phyloP scores from a whole-genome alignment of 2,888 invertebrate genomes.

The Anorthoa munda region DNA sequence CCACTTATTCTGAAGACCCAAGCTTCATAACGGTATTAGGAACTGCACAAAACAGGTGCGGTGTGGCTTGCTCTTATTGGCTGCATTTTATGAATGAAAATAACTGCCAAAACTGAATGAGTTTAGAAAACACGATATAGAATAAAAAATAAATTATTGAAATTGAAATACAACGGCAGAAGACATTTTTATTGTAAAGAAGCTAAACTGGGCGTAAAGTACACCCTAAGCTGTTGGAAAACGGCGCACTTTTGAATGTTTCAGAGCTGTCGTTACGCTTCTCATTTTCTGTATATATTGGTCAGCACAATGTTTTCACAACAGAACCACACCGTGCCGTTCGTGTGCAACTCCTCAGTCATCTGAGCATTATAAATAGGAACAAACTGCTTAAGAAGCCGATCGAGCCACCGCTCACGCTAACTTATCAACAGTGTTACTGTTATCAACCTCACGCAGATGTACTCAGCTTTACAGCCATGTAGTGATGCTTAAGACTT shows the following conservation, averaged over 20 bases:
- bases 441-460: conserved; percentile 40
- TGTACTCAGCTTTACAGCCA: conserved; percentile 47
- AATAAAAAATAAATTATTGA: too few species aligned
- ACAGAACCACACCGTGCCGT: neutral
- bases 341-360: conserved; percentile 3
- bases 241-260: neutral
- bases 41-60: conserved; percentile 11
- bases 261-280: neutral
- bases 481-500: conserved; percentile 44
- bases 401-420: conserved; percentile 50
- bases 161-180: neutral
- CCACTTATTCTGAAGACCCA: conserved; percentile 52
- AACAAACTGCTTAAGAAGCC: conserved; percentile 65
- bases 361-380: conserved; percentile 66
- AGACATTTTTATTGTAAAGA: neutral
- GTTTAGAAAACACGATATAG: too few species aligned
- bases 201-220: neutral
- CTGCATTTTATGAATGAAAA: neutral
- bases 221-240: neutral
- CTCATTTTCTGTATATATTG: neutral
- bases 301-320: neutral
- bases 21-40: conserved; percentile 21
- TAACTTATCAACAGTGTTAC: conserved; percentile 47
- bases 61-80: neutral
- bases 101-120: neutral